These are phyloP conservation scores for Nannospalax galili DNA, from an alignment of 2,113 vertebrate species.

Conservation along the genomic window DNA sequence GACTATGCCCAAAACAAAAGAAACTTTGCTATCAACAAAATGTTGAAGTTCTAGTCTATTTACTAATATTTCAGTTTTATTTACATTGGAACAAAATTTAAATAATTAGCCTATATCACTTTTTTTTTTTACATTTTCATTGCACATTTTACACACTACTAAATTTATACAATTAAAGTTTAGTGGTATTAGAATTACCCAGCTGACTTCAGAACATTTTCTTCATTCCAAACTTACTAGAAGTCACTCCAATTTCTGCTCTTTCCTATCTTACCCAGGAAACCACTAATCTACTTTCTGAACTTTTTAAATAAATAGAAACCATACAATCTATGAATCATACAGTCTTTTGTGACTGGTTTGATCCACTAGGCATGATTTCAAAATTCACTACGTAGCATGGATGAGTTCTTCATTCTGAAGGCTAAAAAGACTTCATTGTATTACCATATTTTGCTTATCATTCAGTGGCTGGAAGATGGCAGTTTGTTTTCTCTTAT, in stretches of 20 bases:
- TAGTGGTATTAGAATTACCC: not conserved
- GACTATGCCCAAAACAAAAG: conserved; percentile 1
- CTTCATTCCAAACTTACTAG: not conserved
- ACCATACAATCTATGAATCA: not conserved
- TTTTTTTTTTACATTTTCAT: not conserved
- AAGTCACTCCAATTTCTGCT: not conserved
- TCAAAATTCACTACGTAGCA: not conserved
- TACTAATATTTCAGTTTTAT: conserved; percentile 27
- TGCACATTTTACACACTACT: not conserved
- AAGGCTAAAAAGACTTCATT: not conserved
- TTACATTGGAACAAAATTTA: conserved; percentile 40
- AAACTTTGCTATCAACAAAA: not conserved
- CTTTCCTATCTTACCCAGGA: not conserved
- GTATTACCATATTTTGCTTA: not conserved
- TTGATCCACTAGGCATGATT: not conserved
- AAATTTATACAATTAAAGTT: not conserved
- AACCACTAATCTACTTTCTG: not conserved
- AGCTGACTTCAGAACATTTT: not conserved
- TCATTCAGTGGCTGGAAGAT: not conserved
- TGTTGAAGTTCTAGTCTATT: not conserved
- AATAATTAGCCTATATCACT: not conserved
- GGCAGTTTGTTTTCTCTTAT: not conserved
- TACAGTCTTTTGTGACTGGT: not conserved
- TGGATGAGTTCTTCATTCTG: not conserved
- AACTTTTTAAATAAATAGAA: not conserved